Evolutionary conservation across 2,113 vertebrate genomes (phyloP).

Genomic region (Leucoraja erinaceus): DNA sequence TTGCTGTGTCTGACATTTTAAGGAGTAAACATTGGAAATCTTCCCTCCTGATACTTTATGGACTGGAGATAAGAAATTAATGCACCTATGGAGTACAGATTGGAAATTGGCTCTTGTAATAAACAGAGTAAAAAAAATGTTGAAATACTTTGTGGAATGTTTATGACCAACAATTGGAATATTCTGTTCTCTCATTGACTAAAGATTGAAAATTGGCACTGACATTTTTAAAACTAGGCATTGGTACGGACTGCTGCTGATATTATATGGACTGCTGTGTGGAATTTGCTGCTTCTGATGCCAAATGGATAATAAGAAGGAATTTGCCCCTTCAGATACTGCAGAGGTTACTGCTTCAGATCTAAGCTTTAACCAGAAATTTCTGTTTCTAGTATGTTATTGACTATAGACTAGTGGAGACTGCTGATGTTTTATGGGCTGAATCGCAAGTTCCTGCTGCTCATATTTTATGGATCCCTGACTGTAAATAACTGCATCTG

Average conservation of each 20-base stretch:
- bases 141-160: too few relatives aligned
- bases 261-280: background rate
- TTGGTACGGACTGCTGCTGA: background rate
- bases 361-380: background rate
- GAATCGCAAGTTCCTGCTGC: background rate
- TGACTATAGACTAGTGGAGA: background rate
- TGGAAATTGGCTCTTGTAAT: too few relatives aligned
- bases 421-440: background rate
- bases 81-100: too few relatives aligned
- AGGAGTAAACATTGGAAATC: too few relatives aligned
- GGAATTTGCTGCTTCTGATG: too few relatives aligned
- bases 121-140: too few relatives aligned
- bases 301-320: background rate
- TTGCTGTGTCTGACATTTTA: too few relatives aligned
- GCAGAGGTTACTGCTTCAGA: background rate
- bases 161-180: too few relatives aligned
- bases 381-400: background rate
- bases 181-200: too few relatives aligned
- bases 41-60: too few relatives aligned
- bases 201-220: too few relatives aligned
- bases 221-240: background rate
- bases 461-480: background rate
- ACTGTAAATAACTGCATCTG: background rate
- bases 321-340: background rate
- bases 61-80: too few relatives aligned